Percentiles rank a stretch among this genome's conserved stretches.
phyloP scores from a whole-genome alignment of 2,113 vertebrate genomes.

The Echinops telfairi region DNA sequence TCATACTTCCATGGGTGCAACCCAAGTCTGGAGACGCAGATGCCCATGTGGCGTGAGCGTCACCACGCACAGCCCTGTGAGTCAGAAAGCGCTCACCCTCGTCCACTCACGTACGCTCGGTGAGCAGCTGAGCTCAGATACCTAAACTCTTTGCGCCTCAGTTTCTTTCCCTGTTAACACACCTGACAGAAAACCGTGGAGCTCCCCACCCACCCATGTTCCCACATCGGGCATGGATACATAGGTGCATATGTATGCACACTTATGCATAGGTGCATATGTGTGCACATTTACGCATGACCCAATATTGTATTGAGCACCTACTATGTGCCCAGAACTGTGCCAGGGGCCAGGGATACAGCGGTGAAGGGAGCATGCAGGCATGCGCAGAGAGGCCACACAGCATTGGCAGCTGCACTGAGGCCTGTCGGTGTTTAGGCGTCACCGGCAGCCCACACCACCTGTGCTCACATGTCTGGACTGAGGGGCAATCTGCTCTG shows the following conservation, averaged over 20 bases:
- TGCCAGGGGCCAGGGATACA: neutral
- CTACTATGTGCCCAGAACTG: neutral
- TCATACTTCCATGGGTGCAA: neutral
- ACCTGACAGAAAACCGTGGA: too few species aligned
- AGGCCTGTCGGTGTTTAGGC: fast-evolving
- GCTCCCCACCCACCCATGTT: fast-evolving
- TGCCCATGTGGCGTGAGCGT: fast-evolving
- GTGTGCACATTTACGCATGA: neutral
- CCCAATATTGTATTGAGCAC: neutral
- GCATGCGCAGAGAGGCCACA: neutral
- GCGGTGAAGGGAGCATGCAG: neutral
- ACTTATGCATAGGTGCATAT: neutral
- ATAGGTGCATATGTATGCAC: neutral
- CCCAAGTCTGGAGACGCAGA: fast-evolving
- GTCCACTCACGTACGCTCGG: fast-evolving
- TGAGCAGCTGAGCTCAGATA: neutral
- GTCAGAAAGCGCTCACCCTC: fast-evolving
- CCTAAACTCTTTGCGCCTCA: too few species aligned
- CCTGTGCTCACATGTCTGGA: too few species aligned
- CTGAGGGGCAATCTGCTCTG: too few species aligned
- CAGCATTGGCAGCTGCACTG: neutral
- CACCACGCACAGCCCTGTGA: fast-evolving
- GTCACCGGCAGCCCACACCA: fast-evolving
- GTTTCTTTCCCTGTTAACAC: neutral
- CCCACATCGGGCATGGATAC: fast-evolving